Evolutionary conservation across 37 sponge, comb jelly and placozoan species (phyloP), one percentile per base, ranked within the genome.

Genomic region (Chondrilla cf. caribensis): DNA sequence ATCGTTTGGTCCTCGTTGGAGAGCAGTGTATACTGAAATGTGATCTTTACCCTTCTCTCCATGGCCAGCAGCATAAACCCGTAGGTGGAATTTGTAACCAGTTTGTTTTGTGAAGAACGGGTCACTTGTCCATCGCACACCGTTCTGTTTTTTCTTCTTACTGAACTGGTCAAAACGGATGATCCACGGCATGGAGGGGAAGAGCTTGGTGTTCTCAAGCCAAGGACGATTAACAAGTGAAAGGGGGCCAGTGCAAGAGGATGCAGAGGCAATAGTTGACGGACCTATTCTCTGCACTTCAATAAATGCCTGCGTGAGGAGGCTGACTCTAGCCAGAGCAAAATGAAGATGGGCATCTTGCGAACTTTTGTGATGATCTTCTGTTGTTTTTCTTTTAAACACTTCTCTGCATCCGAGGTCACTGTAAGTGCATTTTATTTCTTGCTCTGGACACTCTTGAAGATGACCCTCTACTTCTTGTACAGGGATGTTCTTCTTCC

Each of bases 1-100:
- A 73, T 73, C 76, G 24, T 39, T 43, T 73, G 76, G 76, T 73
- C 76, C 76, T 25, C 37, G 25, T 24, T n/a, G n/a, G 29, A 38
- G 76, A 8, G 24, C 76, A 43, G 24, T 39, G 76, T 2, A 38
- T 2, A 39, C 76, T 2, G 43, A 1, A 38, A 39, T 39, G 76
- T 73, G 44, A 32, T 73, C 25, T 1, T n/a, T 24, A 8, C 40
- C 44, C 8, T 28, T n/a, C 29, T 62, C 29, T 7, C 64, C 22
- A 6, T 38, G 9, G 0, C 43, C 76, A 73, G 0, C 41, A 43
- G 76, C 2, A 38, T 40, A 15, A 32, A 73, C 43, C 42, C 0
- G 15, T 18, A 73, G 43, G 6, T 22, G 40, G 43, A 73, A 73
- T 43, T 73, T 37, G 44, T 73, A 38, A 36, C 76, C 76, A 9